Conservation (phyloP, 2,888 invertebrate species). For the Harmothoe impar region DNA sequence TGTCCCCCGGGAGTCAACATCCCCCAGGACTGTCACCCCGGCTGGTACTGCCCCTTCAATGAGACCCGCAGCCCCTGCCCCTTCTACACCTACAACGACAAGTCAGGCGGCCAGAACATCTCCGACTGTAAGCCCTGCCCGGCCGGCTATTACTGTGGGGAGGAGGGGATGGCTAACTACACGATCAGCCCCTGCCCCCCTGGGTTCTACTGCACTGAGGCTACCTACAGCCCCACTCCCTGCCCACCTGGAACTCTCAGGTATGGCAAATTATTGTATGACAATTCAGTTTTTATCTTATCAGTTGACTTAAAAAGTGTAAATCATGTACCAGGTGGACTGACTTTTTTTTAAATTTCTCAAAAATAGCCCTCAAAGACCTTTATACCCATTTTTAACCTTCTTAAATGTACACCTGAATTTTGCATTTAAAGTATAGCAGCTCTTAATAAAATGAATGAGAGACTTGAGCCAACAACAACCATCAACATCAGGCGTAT, state of each 20-base stretch:
- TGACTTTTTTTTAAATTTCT: too few species aligned
- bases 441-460: too few species aligned
- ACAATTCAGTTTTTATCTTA: too few species aligned
- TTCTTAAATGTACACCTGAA: too few species aligned
- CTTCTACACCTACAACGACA: constrained; percentile 75
- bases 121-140: constrained; percentile 79
- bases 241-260: constrained; percentile 82
- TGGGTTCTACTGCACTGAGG: constrained; percentile 80
- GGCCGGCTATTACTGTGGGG: constrained; percentile 79
- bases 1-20: constrained; percentile 79
- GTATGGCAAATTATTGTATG: constrained; percentile 71
- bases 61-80: constrained; percentile 73
- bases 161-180: constrained; percentile 76
- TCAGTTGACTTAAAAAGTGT: too few species aligned
- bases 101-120: constrained; percentile 69
- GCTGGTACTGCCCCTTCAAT: constrained; percentile 78
- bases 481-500: too few species aligned
- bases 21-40: constrained; percentile 78
- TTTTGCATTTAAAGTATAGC: too few species aligned
- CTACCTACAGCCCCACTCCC: constrained; percentile 74
- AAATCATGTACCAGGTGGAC: too few species aligned
- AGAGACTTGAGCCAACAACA: too few species aligned
- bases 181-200: constrained; percentile 78
- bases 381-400: too few species aligned
- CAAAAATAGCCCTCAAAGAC: too few species aligned